Conservation (phyloP, 2,797 vertebrate species). For the Macropodus opercularis region DNA sequence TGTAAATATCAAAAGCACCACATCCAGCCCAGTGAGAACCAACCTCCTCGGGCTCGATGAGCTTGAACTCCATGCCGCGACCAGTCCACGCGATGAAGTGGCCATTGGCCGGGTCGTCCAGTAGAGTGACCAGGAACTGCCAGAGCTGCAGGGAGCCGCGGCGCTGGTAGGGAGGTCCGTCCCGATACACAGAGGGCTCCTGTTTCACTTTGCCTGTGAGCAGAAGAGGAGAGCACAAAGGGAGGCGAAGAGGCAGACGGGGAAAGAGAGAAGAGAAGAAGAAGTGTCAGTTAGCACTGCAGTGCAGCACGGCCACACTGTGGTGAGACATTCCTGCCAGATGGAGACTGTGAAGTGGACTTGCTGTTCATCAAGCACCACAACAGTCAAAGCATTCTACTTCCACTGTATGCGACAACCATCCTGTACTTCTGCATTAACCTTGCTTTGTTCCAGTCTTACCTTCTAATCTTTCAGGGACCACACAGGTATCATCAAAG, state of each 20-base stretch:
- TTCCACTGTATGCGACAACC: background rate
- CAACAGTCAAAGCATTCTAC: constrained; percentile 13
- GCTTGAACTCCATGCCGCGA: constrained; percentile 97
- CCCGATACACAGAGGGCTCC: constrained; percentile 87
- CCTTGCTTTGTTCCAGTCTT: constrained; percentile 33
- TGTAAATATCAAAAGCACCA: background rate
- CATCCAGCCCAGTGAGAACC: constrained; percentile 1
- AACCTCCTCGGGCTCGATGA: constrained; percentile 96
- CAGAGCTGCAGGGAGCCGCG: constrained; percentile 96
- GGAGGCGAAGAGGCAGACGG: background rate
- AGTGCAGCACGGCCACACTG: constrained; percentile 31
- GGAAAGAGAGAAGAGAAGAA: background rate
- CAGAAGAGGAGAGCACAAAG: background rate
- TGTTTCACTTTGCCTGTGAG: constrained; percentile 82
- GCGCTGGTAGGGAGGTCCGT: constrained; percentile 94
- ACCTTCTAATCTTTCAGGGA: constrained; percentile 94
- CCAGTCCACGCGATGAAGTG: constrained; percentile 98
- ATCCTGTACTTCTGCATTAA: background rate
- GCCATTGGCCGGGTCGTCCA: constrained; percentile 93
- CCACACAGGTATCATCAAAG: constrained; percentile 94
- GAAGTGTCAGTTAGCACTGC: constrained; percentile 32
- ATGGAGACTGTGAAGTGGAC: constrained; percentile 45
- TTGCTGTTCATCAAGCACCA: constrained; percentile 46
- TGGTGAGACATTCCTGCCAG: constrained; percentile 66
- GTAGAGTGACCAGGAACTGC: constrained; percentile 95